A percentile compares a stretch with the other conserved stretches of the same genome.
Evolutionary conservation across 2,888 invertebrate genomes (phyloP).

Genomic region (Metallyticus violacea): DNA sequence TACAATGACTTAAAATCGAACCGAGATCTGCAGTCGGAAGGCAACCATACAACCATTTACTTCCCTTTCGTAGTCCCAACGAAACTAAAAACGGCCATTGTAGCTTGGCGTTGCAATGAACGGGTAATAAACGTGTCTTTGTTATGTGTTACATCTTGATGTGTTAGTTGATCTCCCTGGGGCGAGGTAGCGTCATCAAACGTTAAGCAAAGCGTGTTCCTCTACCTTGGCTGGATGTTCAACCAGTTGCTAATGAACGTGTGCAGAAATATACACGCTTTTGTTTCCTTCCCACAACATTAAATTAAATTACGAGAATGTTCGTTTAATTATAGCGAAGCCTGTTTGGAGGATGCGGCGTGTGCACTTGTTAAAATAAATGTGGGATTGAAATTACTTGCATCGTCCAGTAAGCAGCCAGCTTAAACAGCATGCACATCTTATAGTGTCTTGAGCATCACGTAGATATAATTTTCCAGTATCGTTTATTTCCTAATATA

Average conservation of each 20-base stretch:
- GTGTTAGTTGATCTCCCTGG: neutral
- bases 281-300: neutral
- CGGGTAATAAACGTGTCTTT: neutral
- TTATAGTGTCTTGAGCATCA: neutral
- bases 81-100: neutral
- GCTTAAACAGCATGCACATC: neutral
- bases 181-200: neutral
- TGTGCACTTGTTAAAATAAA: neutral
- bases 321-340: neutral
- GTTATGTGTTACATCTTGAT: neutral
- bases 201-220: neutral
- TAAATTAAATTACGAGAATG: neutral
- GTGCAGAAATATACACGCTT: neutral
- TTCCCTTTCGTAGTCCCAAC: neutral
- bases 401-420: neutral
- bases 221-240: neutral
- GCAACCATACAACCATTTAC: too few relatives aligned
- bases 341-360: neutral
- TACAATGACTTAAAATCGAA: too few relatives aligned
- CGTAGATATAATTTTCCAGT: neutral
- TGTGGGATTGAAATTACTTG: neutral
- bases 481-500: too few relatives aligned
- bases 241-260: neutral
- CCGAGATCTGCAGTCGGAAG: too few relatives aligned
- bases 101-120: neutral